Evolutionary conservation across 1,140 invertebrate genomes (phyloP), one percentile per base, ranked within the genome.

Genomic region (Pissodes strobi): DNA sequence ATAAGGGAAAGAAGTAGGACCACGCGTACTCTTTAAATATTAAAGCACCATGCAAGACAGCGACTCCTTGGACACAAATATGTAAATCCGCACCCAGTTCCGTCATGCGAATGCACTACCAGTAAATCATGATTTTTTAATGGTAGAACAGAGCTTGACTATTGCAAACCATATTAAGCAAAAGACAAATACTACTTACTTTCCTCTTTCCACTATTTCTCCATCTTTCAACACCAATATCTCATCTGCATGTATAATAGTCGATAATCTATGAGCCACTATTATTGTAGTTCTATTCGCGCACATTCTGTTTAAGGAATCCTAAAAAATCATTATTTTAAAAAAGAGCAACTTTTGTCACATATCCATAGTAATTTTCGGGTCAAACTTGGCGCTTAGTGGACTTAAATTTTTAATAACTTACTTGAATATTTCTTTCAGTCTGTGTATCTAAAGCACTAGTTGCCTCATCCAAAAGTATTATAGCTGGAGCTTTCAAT

Each of bases 211-310:
- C n/a, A 92, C 85, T 67, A 98, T 94, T 77, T 88, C 86, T 9
- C 95, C 95, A 0, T 96, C 90, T 72, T 90, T 88, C 4, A 98
- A 78, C 0, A 97, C 95, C 1, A 97, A 78, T 67, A 98, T 98
- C 78, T 94, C 90, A 80, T 98, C 91, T 0, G 93, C 93, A 76
- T 96, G 89, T 68, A 96, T 92, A 64, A 98, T 88, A 0, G 95
- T 98, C 0, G 94, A 97, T 17, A 98, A 79, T 64, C 93, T 84
- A 78, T 98, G 95, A 1, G 95, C 95, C 17, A 98, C 90, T 37
- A 97, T 91, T 25, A 98, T 85, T 0, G 94, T 95, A 0, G 95
- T 97, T 23, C 92, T 86, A 79, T 94, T 93, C 1, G 87, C 80
- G 79, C 93, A 89, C 22, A 96, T 72, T 60, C 62, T 73, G 41